These are phyloP conservation scores for Eupelmus urozonus DNA, from an alignment of 2,888 invertebrate species.

Conservation along the genomic window DNA sequence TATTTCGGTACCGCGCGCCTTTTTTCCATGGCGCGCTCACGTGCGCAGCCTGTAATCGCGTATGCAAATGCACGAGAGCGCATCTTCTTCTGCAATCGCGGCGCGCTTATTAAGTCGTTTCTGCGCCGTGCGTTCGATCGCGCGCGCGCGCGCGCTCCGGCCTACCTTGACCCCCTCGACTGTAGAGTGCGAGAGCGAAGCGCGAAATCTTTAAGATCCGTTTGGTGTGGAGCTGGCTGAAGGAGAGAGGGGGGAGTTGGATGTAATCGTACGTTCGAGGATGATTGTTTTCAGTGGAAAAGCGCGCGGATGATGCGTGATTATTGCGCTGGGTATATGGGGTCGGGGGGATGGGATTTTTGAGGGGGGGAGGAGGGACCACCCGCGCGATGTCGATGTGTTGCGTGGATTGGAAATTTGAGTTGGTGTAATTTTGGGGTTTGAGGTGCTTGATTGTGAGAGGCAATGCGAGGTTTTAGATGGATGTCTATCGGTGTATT, in stretches of 20 bases:
- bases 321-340: not conserved
- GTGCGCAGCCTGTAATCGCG: conserved; percentile 74
- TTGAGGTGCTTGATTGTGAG: too few species aligned
- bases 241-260: too few species aligned
- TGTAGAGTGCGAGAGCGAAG: conserved; percentile 10
- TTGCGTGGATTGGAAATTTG: too few species aligned
- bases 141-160: conserved; percentile 45
- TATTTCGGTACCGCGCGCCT: conserved; percentile 2
- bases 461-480: too few species aligned
- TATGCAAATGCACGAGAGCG: conserved; percentile 73
- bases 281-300: not conserved
- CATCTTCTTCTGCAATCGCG: conserved; percentile 68
- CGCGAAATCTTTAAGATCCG: conserved; percentile 38
- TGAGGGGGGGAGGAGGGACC: too few species aligned
- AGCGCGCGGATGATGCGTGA: not conserved
- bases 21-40: conserved; percentile 28
- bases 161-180: conserved; percentile 71
- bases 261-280: too few species aligned
- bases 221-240: too few species aligned
- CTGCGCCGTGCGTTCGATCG: conserved; percentile 62
- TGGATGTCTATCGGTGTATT: too few species aligned
- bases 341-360: too few species aligned
- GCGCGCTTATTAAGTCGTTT: conserved; percentile 75
- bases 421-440: too few species aligned
- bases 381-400: too few species aligned